These are phyloP conservation scores for Clusia tigrina DNA, from an alignment of 2,888 invertebrate species.

Conservation along the genomic window DNA sequence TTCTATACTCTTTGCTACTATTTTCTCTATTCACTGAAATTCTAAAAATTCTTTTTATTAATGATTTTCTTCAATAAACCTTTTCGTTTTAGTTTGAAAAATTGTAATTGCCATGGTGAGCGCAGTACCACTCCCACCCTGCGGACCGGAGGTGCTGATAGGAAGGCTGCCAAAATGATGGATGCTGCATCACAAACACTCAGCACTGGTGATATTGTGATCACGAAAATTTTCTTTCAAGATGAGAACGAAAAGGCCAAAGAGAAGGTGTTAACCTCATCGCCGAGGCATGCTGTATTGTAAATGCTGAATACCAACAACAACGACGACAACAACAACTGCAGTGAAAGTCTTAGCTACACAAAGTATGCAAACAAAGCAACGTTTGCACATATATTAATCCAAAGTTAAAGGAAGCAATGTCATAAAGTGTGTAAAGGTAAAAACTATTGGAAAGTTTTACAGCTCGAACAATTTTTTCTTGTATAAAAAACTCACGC, in stretches of 20 bases:
- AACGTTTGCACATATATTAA: neutral
- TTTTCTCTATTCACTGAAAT: neutral
- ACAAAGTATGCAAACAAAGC: constrained; percentile 15
- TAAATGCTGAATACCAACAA: constrained; percentile 26
- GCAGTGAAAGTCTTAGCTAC: constrained; percentile 26
- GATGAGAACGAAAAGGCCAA: constrained; percentile 69
- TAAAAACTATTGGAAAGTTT: neutral
- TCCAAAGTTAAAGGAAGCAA: neutral
- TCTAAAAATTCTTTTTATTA: neutral
- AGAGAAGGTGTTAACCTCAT: constrained; percentile 67
- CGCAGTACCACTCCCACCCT: constrained; percentile 51
- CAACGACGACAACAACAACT: constrained; percentile 15
- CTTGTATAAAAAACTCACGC: constrained; percentile 23
- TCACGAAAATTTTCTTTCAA: constrained; percentile 79
- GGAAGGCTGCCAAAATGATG: constrained; percentile 49
- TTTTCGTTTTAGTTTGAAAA: constrained; percentile 52
- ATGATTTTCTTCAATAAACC: neutral
- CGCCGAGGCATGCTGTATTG: constrained; percentile 64
- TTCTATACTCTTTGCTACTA: neutral
- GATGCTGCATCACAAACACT: constrained; percentile 80
- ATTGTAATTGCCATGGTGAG: constrained; percentile 59
- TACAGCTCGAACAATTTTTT: constrained; percentile 21
- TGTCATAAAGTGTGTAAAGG: neutral
- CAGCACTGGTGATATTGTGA: constrained; percentile 91
- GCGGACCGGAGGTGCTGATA: constrained; percentile 39